Evolutionary conservation across 37 sponge, comb jelly and placozoan species (phyloP).

Genomic region (Crambe crambe): DNA sequence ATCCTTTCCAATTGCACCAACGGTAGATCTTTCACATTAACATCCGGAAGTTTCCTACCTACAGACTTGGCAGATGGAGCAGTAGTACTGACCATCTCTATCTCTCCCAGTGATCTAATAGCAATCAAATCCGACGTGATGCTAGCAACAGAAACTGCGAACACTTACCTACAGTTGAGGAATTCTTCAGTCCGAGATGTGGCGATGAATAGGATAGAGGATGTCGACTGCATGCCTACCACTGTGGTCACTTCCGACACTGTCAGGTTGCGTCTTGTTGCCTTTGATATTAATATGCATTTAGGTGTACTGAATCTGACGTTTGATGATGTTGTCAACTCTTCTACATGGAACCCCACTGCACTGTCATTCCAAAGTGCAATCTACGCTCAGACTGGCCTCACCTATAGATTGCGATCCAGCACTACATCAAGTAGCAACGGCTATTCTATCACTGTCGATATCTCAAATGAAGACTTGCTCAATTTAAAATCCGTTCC

Average conservation of each 20-base stretch:
- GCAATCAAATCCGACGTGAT: slow-evolving; percentile 67
- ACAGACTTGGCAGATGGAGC: slow-evolving; percentile 39
- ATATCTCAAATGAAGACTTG: slow-evolving; percentile 74
- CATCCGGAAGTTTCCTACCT: slow-evolving; percentile 70
- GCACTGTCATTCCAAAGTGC: slow-evolving; percentile 73
- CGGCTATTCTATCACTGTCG: slow-evolving; percentile 71
- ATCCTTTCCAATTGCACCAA: slow-evolving; percentile 59
- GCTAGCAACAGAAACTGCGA: slow-evolving; percentile 51
- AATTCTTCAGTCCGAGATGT: slow-evolving; percentile 56
- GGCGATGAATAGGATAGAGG: slow-evolving; percentile 26
- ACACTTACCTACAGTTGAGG: slow-evolving; percentile 54
- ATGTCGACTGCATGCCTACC: slow-evolving; percentile 51
- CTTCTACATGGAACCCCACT: slow-evolving; percentile 67
- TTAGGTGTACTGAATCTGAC: slow-evolving; percentile 73
- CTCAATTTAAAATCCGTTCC: slow-evolving; percentile 57
- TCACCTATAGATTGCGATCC: slow-evolving; percentile 47
- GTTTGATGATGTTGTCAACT: slow-evolving; percentile 86
- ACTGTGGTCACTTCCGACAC: slow-evolving; percentile 47
- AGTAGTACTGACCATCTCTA: slow-evolving; percentile 41
- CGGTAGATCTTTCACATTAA: slow-evolving; percentile 42
- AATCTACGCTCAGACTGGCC: slow-evolving; percentile 16
- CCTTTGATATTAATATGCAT: slow-evolving; percentile 87
- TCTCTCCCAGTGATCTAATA: slow-evolving; percentile 67
- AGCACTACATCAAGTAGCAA: slow-evolving; percentile 43
- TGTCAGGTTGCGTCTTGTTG: slow-evolving; percentile 48